Base-by-base conservation (phyloP, 1,140 invertebrate genomes). In the Bombus pyrosoma region DNA sequence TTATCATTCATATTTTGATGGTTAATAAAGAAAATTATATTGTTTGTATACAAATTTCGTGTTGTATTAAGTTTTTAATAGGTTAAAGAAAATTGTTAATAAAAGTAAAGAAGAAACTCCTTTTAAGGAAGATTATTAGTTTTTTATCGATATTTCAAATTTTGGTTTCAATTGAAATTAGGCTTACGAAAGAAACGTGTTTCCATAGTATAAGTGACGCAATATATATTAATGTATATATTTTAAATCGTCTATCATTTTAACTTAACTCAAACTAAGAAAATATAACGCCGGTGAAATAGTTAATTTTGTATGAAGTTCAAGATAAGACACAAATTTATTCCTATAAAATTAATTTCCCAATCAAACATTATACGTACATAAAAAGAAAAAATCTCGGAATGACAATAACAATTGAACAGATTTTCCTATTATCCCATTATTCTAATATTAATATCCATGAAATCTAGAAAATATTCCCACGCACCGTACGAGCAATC, bases 401-500 rank as follows among this genome's bases (percentile, higher is more conserved):
- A 22, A 53, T 22, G 47, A n/a, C 59, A n/a, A 62, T 62, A 62
- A 62, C 12, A 62, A 62, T 22, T 53, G 47, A 53, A 53, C 18
- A 62, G 22, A 62, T 62, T 62, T 3, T 28, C 25, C 28, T n/a
- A 62, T 62, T 66, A 18, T 25, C 9, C 9, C 2, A 34, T 22
- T 37, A 22, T 32, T 66, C 62, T 32, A 66, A 66, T 68, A 68
- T 34, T 22, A 37, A 37, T 10, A 22, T 37, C 2, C 22, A 41
- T 13, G 13, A 71, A 39, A 18, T 28, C 3, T 71, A 22, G 12
- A n/a, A 41, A 47, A n/a, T 8, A 18, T 41, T n/a, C 57, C 18
- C 25, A 72, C 64, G n/a, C 71, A 90, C 89, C 57, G 81, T 41
- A 53, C 89, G 82, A 15, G 74, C 43, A 69, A n/a, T 62, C 76